Percentiles rank a stretch among this genome's conserved stretches.
Evolutionary conservation across 2,797 vertebrate species (phyloP).

Genomic region (Lindbergichthys nudifrons): DNA sequence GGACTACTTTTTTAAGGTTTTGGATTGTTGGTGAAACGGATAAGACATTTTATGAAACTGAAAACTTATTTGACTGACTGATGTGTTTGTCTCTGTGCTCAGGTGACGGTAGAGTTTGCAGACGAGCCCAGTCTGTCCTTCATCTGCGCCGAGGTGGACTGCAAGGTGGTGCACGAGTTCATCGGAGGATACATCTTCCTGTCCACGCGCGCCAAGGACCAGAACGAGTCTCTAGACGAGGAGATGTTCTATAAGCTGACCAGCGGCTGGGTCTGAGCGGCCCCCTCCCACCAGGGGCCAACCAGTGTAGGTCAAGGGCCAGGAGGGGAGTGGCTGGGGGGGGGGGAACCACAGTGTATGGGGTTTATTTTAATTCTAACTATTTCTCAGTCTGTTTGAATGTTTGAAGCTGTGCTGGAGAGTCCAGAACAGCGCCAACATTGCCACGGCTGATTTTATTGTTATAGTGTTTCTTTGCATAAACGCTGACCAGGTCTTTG

Average conservation of each 20-base stretch:
- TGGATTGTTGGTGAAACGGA: not conserved
- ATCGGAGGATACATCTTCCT: conserved; percentile 99
- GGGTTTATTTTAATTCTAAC: conserved; percentile 66
- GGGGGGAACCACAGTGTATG: conserved; percentile 36
- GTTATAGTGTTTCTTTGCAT: conserved; percentile 46
- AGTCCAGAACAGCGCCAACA: conserved; percentile 53
- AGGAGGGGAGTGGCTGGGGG: conserved; percentile 51
- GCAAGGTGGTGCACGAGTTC: conserved; percentile 99
- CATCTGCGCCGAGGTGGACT: conserved; percentile 97
- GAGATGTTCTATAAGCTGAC: conserved; percentile 99
- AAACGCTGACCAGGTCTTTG: conserved; percentile 64
- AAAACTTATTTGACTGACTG: not conserved
- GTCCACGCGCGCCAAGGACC: conserved; percentile 97
- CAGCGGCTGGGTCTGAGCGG: conserved; percentile 95
- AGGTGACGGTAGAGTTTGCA: conserved; percentile 98
- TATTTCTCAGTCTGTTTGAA: conserved; percentile 61
- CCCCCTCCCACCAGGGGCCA: conserved; percentile 23
- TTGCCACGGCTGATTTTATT: conserved; percentile 66
- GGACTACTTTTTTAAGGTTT: not conserved
- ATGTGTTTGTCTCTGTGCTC: not conserved
- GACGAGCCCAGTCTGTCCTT: conserved; percentile 95
- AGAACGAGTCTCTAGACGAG: conserved; percentile 98
- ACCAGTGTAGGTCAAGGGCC: conserved; percentile 56
- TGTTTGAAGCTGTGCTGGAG: conserved; percentile 67
- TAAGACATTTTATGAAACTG: not conserved